Percentiles rank a stretch among this genome's conserved stretches.
Conservation (phyloP, 2,113 vertebrate species). For the Centropus unirufus region DNA sequence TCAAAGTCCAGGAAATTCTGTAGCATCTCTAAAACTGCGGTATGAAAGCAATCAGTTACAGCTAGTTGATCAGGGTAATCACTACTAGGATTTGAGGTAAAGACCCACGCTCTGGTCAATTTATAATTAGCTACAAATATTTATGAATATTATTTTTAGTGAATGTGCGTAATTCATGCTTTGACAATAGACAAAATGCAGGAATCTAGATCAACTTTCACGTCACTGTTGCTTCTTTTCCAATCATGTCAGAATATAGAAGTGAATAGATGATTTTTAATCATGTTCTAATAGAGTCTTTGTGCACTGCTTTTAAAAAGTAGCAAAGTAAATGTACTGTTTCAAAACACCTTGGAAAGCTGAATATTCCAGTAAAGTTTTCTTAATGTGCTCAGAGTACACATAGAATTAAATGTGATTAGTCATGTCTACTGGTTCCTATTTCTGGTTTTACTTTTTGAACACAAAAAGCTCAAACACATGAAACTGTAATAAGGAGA, state of each 20-base stretch:
- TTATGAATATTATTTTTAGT: constrained; percentile 4
- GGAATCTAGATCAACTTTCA: not conserved
- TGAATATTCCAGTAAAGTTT: constrained; percentile 37
- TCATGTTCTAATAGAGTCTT: not conserved
- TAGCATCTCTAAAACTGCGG: not conserved
- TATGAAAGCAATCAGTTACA: constrained; percentile 4
- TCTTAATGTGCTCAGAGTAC: constrained; percentile 23
- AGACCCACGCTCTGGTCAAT: not conserved
- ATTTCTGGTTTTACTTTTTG: constrained; percentile 44
- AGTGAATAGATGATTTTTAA: not conserved
- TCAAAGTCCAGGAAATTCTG: constrained; percentile 29
- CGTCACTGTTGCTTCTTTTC: not conserved
- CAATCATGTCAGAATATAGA: not conserved
- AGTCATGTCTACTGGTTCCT: constrained; percentile 31
- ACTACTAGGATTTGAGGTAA: not conserved
- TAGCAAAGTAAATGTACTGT: constrained; percentile 1
- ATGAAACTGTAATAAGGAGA: constrained; percentile 20
- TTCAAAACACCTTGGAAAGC: constrained; percentile 30
- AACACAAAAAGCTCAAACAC: constrained; percentile 26
- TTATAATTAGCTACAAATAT: constrained; percentile 31
- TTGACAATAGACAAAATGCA: not conserved
- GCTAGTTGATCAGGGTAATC: not conserved
- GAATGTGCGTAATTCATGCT: not conserved
- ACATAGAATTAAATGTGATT: constrained; percentile 44
- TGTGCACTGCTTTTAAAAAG: not conserved